Evolutionary conservation across 2,888 invertebrate species (phyloP), one percentile per base, ranked within the genome.

Genomic region (Lasioglossum pauxillum): DNA sequence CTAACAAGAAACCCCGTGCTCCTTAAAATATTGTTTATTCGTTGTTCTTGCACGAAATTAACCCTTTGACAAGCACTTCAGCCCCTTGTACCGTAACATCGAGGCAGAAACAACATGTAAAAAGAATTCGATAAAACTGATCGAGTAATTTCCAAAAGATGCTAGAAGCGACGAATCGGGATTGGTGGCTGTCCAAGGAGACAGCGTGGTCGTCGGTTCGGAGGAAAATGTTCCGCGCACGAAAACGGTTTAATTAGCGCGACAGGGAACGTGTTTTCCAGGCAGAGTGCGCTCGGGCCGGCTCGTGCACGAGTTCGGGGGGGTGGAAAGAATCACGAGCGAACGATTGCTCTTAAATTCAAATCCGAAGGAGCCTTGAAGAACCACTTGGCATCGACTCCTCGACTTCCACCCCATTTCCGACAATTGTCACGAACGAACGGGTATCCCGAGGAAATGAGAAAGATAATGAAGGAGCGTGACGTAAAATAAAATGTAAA

Each of bases 401-500:
- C 88, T 90, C 91, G 85, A 91, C 89, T 91, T 91, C 90, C 89
- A 90, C 88, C 85, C 91, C 88, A 91, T 91, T 91, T 90, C 90
- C 91, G 88, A 89, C 91, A 87, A 91, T 91, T 91, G 91, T 91
- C 91, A 91, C 91, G 91, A 89, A 90, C 88, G 90, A 89, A 87
- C 86, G 89, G 89, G 86, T 88, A 91, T 92, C 88, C 89, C 83
- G 82, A 83, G 91, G 92, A 92, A 93, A 92, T 91, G 91, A 91
- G 90, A 90, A 89, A 92, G 92, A 92, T 93, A 92, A 93, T 93
- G 90, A 92, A 92, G 90, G 90, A 91, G 89, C 91, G 91, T 90
- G 91, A 91, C 87, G 90, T 92, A 92, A 93, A 94, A 92, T 92
- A 93, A 92, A 93, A 93, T 93, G 92, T 93, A 92, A 94, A 93